Base-by-base conservation (phyloP, 2,797 vertebrate genomes). In the Xerus rutilus region DNA sequence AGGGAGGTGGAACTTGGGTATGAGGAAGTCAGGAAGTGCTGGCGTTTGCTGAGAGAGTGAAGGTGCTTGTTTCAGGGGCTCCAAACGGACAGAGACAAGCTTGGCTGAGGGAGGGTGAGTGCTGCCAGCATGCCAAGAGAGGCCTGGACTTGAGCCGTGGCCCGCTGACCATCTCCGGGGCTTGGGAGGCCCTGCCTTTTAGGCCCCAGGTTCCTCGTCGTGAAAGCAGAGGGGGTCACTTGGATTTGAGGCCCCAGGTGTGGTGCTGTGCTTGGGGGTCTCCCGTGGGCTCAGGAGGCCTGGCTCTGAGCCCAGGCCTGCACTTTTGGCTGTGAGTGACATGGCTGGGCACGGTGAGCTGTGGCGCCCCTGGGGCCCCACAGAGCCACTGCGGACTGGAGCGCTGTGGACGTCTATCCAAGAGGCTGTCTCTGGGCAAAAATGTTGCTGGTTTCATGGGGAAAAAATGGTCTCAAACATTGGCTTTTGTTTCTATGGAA, bases 401-500 rank as follows among this genome's bases (percentile, higher is more conserved):
- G 67, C 9, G 1, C 49, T 1, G n/a, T 45, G 25, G 21, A 78
- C 90, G 52, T 52, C 64, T 67, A 59, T 91, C 83, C 43, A 85
- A 89, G 89, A 86, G 95, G n/a, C 72, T n/a, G 86, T 91, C 83
- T 84, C 89, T 52, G 69, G 67, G 91, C 72, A 94, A 78, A 92
- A 93, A 73, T 0, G 1, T 74, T 54, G 81, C 94, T 81, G 49
- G 87, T 97, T 96, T 93, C 92, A 92, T 3, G 59, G 59, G 91
- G 45, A 39, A 86, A 86, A 91, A 85, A 91, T 74, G 93, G 89
- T 49, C 93, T 96, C 49, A 89, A 49, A 18, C 39, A 59, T 78
- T 97, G 62, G 47, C 89, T 96, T 97, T 97, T 97, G 87, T 97
- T 97, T 96, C 93, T 94, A 95, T 86, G 91, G 96, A 97, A 98